Base-by-base conservation (phyloP, 2,113 vertebrate species). In the Cathartes aura region DNA sequence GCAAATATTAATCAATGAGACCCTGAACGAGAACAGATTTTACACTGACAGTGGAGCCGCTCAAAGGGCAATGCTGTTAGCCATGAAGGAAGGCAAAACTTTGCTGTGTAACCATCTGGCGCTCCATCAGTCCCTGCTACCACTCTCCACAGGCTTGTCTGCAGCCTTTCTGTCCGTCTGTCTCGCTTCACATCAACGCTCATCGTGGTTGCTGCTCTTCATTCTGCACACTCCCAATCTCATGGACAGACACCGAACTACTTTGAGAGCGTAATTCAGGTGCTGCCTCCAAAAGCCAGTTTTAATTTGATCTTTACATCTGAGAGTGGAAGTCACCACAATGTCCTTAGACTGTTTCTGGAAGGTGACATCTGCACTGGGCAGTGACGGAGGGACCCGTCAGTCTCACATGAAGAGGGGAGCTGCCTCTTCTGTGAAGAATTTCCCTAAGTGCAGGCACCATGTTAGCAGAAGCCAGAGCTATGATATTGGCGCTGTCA, bases 181-280 rank as follows among this genome's bases (percentile, higher is more conserved):
- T 62, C 87, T 66, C 8, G 2, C n/a, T 48, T 87, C 72, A 36
- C 38, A 9, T 56, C 48, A 68, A 23, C 4, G 5, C 53, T 48
- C 2, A 0, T 82, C 2, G 1, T 40, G 45, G 36, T 12, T 60
- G 45, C 60, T 67, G 26, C 38, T 86, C 56, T 50, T 52, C 10
- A 4, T 79, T 76, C 64, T 59, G 81, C 43, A 42, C 1, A 1
- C 40, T 68, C 47, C 26, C 15, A 11, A 8, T 26, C 27, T 43
- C 36, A 13, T 3, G 20, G 72, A n/a, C 45, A 60, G 48, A 10
- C 1, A 2, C 40, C 3, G 3, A 36, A 2, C 52, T 50, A 6
- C 63, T 81, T 48, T 45, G 30, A 70, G 68, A 89, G 21, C 3
- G 4, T 32, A 47, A 38, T 73, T 76, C 22, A 43, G 21, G 26